Base-by-base conservation (phyloP, 2,888 invertebrate species). In the Drosophila recens region DNA sequence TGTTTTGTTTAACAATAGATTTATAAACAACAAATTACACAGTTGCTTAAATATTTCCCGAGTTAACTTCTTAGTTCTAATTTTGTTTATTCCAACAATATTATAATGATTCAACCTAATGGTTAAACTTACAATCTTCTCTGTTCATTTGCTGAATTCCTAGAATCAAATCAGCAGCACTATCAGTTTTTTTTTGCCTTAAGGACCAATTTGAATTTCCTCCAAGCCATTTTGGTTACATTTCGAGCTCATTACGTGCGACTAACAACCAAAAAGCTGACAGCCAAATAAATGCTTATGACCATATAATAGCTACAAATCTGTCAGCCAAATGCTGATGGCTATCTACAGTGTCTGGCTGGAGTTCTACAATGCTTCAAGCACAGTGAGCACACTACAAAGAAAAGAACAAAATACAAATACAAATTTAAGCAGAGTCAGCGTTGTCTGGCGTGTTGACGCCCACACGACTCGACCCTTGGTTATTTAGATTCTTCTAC, bases 221-320 rank as follows among this genome's bases (percentile, higher is more conserved):
- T 75, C 27, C 9, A 36, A 48, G 20, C 23, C 8, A 17, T 42
- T 72, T 67, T 65, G 52, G 69, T 73, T 66, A 73, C 48, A 69
- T 67, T 67, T 75, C 15, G 23, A 48, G 67, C 66, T 76, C 76
- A 76, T 76, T 75, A 72, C 63, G 63, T 15, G 46, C 36, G 17
- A 23, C 34, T 34, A 66, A 43, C 42, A 63, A 27, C 49, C 49
- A 54, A 43, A 68, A 67, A 74, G 56, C 64, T 65, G 71, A 72
- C 75, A 77, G 79, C 56, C 79, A 77, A 78, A 78, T 78, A 77
- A 77, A 77, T 77, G 76, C 76, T 77, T 78, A 77, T 77, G 76
- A 78, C 59, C 79, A 70, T 61, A 83, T 87, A 83, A 87, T 81
- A 81, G 87, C 84, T 66, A 84, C 87, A 87, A 84, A 84, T 84